These are phyloP conservation scores for Choristoneura fumiferana DNA, from an alignment of 1,140 invertebrate species.

Conservation along the genomic window DNA sequence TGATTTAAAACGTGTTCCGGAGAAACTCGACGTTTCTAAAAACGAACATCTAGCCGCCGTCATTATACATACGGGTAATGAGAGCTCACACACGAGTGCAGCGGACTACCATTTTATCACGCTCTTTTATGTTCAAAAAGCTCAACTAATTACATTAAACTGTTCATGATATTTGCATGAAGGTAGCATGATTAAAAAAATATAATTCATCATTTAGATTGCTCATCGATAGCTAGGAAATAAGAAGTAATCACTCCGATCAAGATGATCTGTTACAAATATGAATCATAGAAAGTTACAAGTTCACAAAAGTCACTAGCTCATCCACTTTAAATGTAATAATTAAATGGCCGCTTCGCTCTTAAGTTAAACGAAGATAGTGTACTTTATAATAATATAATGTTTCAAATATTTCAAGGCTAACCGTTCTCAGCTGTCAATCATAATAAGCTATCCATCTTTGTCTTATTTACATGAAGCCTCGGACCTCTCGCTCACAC, in stretches of 20 bases:
- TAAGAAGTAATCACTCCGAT: not conserved
- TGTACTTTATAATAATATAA: conserved; percentile 79
- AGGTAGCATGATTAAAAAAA: too few species aligned
- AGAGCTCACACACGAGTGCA: conserved; percentile 36
- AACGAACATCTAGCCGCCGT: conserved; percentile 69
- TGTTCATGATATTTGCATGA: too few species aligned
- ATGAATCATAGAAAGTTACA: conserved; percentile 19
- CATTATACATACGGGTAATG: conserved; percentile 75
- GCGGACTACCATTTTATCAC: conserved; percentile 29
- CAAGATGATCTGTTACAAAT: conserved; percentile 25
- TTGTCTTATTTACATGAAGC: conserved; percentile 50
- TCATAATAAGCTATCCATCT: conserved; percentile 75
- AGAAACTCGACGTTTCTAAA: conserved; percentile 76
- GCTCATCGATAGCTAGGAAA: not conserved
- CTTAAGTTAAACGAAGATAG: conserved; percentile 65
- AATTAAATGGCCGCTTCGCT: conserved; percentile 43
- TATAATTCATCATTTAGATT: too few species aligned
- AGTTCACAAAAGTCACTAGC: conserved; percentile 14
- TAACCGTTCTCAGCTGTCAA: conserved; percentile 78
- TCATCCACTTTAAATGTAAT: conserved; percentile 18
- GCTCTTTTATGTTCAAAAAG: too few species aligned
- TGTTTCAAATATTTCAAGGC: conserved; percentile 79
- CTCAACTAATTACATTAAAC: too few species aligned
- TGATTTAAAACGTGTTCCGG: conserved; percentile 79
- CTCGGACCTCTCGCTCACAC: conserved; percentile 46